A percentile compares a stretch with the other conserved stretches of the same genome.
Conservation (phyloP, 2,797 vertebrate genomes). For the Oceanodroma leucorhoa region DNA sequence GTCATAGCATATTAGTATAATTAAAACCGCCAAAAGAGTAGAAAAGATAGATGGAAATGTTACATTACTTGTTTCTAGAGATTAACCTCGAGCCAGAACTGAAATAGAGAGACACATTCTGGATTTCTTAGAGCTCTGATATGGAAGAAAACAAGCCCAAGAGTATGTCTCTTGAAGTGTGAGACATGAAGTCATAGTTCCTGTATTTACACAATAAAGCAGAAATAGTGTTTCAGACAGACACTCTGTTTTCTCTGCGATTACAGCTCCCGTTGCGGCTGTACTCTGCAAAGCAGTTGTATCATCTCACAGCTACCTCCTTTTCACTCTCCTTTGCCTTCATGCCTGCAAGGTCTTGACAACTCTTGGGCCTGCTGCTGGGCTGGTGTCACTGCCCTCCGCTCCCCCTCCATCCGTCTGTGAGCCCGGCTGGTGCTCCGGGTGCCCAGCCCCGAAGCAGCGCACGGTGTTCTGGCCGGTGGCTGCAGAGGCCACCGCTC, state of each 20-base stretch:
- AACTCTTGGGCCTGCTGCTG: background rate
- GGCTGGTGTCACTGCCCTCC: accelerated
- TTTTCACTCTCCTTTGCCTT: background rate
- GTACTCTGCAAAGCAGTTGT: background rate
- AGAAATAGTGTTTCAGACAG: constrained; percentile 40
- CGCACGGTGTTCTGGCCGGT: accelerated
- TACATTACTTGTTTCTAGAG: constrained; percentile 52
- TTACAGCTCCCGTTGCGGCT: background rate
- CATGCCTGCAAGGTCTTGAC: background rate
- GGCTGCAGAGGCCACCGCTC: background rate
- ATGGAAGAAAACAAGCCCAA: constrained; percentile 23
- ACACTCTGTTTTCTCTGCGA: constrained; percentile 17
- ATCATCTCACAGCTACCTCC: background rate
- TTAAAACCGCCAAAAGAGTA: constrained; percentile 61
- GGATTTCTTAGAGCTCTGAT: constrained; percentile 40
- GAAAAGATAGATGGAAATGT: constrained; percentile 58
- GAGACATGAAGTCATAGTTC: constrained; percentile 58
- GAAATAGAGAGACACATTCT: constrained; percentile 22
- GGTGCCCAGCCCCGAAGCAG: background rate
- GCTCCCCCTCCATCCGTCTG: background rate
- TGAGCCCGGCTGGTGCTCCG: background rate
- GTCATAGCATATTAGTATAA: constrained; percentile 72
- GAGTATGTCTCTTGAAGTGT: background rate
- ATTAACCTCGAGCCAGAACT: constrained; percentile 55
- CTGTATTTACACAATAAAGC: constrained; percentile 46